Evolutionary conservation across 2,113 vertebrate genomes (phyloP).

Genomic region (Gallinago jamesoni): DNA sequence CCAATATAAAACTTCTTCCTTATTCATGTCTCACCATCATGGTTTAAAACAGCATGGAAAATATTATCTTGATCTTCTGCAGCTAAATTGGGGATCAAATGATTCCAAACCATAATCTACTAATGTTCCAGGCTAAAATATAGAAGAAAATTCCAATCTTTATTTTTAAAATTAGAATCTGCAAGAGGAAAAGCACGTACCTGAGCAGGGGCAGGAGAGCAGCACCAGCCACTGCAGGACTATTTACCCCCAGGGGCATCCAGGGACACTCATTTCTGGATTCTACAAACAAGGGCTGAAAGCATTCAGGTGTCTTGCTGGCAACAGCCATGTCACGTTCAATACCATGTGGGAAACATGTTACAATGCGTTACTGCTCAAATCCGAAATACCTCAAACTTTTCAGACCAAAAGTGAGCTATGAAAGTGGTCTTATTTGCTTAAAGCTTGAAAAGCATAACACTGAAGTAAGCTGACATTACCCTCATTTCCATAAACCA

Average conservation of each 20-base stretch:
- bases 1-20: neutral
- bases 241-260: neutral
- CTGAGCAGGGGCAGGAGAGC: neutral
- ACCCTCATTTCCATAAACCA: slow-evolving; percentile 49
- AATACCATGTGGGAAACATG: neutral
- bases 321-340: neutral
- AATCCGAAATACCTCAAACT: neutral
- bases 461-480: slow-evolving; percentile 52
- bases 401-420: neutral
- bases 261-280: neutral
- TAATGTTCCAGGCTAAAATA: neutral
- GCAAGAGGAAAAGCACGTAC: rapidly evolving
- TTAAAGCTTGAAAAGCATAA: slow-evolving; percentile 19
- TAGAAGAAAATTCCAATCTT: neutral
- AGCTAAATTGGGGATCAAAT: neutral
- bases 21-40: neutral
- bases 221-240: neutral
- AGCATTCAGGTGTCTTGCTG: neutral
- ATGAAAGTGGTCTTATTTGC: neutral
- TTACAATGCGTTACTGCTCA: neutral
- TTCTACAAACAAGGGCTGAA: neutral
- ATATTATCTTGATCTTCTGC: neutral
- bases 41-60: neutral
- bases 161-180: neutral
- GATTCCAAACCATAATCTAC: neutral